Evolutionary conservation across 2,888 invertebrate species (phyloP).

Genomic region (Papilio elwesi): DNA sequence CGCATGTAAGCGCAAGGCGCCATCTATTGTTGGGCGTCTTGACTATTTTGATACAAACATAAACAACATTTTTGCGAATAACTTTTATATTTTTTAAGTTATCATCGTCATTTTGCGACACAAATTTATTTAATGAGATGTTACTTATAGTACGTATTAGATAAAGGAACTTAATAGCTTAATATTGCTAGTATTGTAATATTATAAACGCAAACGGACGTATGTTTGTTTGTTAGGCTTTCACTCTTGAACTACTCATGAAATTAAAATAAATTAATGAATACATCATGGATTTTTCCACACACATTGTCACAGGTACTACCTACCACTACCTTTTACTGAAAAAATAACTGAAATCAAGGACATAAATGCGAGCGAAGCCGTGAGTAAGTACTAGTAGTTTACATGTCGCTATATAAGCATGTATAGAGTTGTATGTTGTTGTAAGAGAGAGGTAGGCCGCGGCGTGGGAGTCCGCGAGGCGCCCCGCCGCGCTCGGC

Average conservation of each 20-base stretch:
- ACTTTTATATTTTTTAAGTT: not conserved
- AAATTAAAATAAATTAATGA: too few relatives aligned
- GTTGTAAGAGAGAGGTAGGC: constrained; percentile 52
- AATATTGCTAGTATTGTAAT: too few relatives aligned
- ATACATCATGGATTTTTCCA: too few relatives aligned
- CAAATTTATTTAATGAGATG: constrained; percentile 5
- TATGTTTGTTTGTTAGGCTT: too few relatives aligned
- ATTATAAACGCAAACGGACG: too few relatives aligned
- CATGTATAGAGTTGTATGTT: constrained; percentile 28
- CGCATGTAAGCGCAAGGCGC: not conserved
- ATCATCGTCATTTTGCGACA: constrained; percentile 3
- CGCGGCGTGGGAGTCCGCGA: constrained; percentile 66
- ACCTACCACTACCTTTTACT: too few relatives aligned
- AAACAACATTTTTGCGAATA: constrained; percentile 4
- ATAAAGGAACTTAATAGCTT: not conserved
- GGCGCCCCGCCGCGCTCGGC: constrained; percentile 55
- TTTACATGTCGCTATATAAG: not conserved
- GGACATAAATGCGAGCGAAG: too few relatives aligned
- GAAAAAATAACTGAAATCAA: not conserved
- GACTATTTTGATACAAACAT: not conserved
- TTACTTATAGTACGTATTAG: not conserved
- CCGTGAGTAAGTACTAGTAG: too few relatives aligned
- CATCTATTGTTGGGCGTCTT: not conserved
- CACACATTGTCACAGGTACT: too few relatives aligned
- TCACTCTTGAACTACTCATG: too few relatives aligned